Evolutionary conservation across 2,797 vertebrate genomes (phyloP).

Genomic region (Pampus argenteus): DNA sequence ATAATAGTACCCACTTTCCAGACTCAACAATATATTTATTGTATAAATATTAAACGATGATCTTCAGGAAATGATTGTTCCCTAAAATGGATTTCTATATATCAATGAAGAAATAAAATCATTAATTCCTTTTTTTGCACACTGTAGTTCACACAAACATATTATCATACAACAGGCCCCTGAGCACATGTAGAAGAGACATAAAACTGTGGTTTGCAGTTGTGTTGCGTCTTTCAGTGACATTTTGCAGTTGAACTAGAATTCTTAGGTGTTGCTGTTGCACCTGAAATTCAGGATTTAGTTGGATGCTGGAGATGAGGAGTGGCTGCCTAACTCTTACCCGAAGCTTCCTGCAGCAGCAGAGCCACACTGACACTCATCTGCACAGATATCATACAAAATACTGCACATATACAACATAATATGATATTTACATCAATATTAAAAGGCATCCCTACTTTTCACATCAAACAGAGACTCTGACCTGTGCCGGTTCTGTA

Average conservation of each 20-base stretch:
- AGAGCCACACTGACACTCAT: no score
- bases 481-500: neutral
- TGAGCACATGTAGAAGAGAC: neutral
- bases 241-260: no score
- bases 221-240: no score
- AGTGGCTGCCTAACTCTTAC: no score
- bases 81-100: neutral
- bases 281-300: no score
- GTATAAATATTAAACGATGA: slow-evolving; percentile 14
- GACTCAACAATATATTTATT: slow-evolving; percentile 15
- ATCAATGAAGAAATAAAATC: slow-evolving; percentile 1
- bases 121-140: slow-evolving; percentile 7
- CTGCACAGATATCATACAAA: no score
- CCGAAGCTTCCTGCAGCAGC: no score
- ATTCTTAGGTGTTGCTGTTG: no score
- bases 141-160: neutral
- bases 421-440: neutral
- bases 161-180: neutral
- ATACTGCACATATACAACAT: neutral
- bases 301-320: no score
- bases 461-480: neutral
- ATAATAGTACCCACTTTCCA: slow-evolving; percentile 28
- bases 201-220: neutral
- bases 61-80: slow-evolving; percentile 23
- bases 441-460: no score